phyloP scores from a whole-genome alignment of 2,797 vertebrate genomes.

The Sciaenops ocellatus region DNA sequence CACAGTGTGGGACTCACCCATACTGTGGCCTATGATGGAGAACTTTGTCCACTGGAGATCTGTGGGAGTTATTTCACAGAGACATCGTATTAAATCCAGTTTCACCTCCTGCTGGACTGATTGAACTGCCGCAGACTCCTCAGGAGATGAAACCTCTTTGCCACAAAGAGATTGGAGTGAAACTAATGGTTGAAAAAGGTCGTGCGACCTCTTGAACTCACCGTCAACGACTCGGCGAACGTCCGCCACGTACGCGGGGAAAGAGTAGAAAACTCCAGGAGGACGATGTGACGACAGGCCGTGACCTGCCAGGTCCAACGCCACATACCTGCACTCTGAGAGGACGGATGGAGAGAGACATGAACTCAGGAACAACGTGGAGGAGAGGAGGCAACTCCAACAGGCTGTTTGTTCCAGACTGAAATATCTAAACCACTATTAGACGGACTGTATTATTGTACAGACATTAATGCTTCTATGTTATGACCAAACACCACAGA shows the following conservation, averaged over 20 bases:
- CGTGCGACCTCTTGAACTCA: slow-evolving; percentile 42
- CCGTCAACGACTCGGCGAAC: slow-evolving; percentile 80
- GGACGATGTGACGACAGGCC: slow-evolving; percentile 89
- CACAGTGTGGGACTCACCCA: slow-evolving; percentile 85
- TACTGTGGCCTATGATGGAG: slow-evolving; percentile 91
- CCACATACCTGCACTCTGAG: slow-evolving; percentile 85
- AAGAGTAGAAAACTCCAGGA: slow-evolving; percentile 83
- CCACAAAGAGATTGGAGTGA: too few species aligned
- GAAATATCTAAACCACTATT: too few species aligned
- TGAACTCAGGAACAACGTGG: too few species aligned
- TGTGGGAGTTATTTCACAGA: slow-evolving; percentile 75
- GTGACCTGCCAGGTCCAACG: slow-evolving; percentile 90
- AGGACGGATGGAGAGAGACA: not conserved
- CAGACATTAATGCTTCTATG: too few species aligned
- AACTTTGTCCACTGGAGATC: slow-evolving; percentile 89
- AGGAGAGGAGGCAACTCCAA: too few species aligned
- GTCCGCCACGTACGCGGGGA: slow-evolving; percentile 83
- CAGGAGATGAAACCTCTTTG: not conserved
- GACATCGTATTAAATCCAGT: too few species aligned
- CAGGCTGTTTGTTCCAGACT: too few species aligned
- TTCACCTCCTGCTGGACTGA: slow-evolving; percentile 1
- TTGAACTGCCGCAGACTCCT: slow-evolving; percentile 41
- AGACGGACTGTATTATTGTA: too few species aligned
- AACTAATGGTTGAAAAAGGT: not conserved
- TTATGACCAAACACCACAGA: too few species aligned